Conservation (phyloP, 2,113 vertebrate genomes). For the Antennarius striatus region DNA sequence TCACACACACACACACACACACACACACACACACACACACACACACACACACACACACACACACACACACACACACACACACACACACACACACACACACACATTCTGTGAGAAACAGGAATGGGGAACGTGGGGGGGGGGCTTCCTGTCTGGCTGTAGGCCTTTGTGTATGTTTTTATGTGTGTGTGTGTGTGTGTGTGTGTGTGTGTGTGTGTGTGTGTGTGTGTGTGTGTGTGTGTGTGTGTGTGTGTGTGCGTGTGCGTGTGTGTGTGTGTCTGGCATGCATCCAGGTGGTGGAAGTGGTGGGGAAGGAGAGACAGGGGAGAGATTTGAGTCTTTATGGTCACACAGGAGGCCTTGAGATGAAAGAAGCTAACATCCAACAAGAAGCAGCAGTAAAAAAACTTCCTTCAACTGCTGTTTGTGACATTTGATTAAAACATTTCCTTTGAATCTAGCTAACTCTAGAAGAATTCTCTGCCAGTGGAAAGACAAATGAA, state of each 20-base stretch:
- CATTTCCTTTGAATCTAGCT: neutral
- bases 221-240: constrained; percentile 28
- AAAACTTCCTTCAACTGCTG: neutral
- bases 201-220: neutral
- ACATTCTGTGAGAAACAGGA: constrained; percentile 59
- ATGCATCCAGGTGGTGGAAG: constrained; percentile 32
- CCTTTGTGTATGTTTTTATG: constrained; percentile 13
- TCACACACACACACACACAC: neutral
- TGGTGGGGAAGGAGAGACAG: neutral
- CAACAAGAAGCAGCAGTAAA: neutral
- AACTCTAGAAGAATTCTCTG: neutral
- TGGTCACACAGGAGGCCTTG: constrained; percentile 10
- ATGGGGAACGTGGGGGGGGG: constrained; percentile 30
- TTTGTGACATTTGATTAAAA: neutral
- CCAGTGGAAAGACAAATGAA: neutral
- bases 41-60: too few species aligned
- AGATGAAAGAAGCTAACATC: constrained; percentile 8
- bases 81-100: constrained; percentile 3
- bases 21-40: neutral
- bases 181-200: constrained; percentile 20
- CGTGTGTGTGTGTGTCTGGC: constrained; percentile 23
- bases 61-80: neutral
- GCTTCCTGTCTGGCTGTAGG: constrained; percentile 56
- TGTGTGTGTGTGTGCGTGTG: constrained; percentile 14
- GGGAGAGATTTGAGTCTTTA: constrained; percentile 12